A percentile compares a stretch with the other conserved stretches of the same genome.
These are phyloP conservation scores for Linyphia triangularis DNA, from an alignment of 2,888 invertebrate species.

Conservation along the genomic window DNA sequence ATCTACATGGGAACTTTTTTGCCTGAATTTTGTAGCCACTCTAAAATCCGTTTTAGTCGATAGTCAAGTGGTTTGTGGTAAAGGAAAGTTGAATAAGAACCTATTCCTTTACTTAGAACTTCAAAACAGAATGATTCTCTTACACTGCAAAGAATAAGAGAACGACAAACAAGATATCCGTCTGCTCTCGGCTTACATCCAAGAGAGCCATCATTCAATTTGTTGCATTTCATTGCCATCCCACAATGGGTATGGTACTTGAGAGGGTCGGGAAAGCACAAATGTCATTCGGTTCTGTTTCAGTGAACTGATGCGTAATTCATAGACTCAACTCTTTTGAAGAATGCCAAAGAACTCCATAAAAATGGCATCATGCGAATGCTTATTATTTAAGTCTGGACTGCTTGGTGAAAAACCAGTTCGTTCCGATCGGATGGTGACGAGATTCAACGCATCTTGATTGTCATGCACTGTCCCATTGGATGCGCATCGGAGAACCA, in stretches of 20 bases:
- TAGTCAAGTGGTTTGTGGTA: too few species aligned
- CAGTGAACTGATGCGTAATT: conserved; percentile 42
- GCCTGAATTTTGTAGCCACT: too few species aligned
- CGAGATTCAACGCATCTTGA: conserved; percentile 44
- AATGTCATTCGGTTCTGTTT: conserved; percentile 36
- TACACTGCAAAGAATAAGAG: not conserved
- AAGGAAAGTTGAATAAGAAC: too few species aligned
- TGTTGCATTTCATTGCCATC: conserved; percentile 13
- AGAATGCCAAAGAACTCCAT: not conserved
- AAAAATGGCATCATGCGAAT: not conserved
- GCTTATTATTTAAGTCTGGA: not conserved
- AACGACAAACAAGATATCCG: not conserved
- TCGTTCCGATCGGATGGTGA: conserved; percentile 53
- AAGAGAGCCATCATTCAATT: not conserved
- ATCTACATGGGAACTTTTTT: too few species aligned
- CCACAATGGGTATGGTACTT: not conserved
- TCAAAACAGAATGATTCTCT: not conserved
- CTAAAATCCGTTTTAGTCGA: too few species aligned
- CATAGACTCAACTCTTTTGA: not conserved
- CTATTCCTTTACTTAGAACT: too few species aligned
- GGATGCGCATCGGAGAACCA: conserved; percentile 48
- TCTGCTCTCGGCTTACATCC: not conserved
- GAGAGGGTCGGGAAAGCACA: not conserved
- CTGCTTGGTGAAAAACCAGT: not conserved
- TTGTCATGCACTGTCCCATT: conserved; percentile 70